phyloP scores from a whole-genome alignment of 2,888 invertebrate genomes.

The Volucella inflata region DNA sequence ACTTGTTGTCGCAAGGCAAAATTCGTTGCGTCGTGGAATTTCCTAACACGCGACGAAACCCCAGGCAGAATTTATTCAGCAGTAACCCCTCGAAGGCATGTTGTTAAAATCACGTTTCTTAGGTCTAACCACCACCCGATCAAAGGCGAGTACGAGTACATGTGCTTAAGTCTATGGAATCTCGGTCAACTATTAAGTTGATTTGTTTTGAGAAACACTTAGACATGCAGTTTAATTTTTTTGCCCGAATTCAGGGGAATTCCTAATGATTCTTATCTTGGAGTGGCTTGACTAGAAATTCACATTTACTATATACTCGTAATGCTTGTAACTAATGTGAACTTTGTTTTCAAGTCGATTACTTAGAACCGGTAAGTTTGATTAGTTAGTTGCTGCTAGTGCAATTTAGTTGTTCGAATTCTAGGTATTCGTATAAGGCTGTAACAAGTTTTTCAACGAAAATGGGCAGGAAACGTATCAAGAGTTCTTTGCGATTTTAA shows the following conservation, averaged over 20 bases:
- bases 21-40: background rate
- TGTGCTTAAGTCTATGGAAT: conserved; percentile 1
- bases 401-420: no score
- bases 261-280: background rate
- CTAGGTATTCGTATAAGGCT: no score
- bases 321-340: background rate
- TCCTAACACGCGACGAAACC: conserved; percentile 18
- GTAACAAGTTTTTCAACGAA: no score
- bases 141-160: conserved; percentile 4
- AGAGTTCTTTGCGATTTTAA: no score
- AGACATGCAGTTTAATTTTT: background rate
- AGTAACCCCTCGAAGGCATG: no score
- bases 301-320: background rate
- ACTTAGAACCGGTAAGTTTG: background rate
- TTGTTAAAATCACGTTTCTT: background rate
- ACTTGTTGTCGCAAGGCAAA: background rate
- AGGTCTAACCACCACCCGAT: background rate
- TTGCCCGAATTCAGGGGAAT: background rate
- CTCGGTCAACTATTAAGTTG: background rate
- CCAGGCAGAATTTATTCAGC: no score
- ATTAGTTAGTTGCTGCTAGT: no score
- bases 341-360: background rate
- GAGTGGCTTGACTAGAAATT: background rate
- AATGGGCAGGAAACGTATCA: no score
- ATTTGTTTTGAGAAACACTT: conserved; percentile 5